Base-by-base conservation (phyloP, 2,797 vertebrate genomes). In the Saxicola maurus region DNA sequence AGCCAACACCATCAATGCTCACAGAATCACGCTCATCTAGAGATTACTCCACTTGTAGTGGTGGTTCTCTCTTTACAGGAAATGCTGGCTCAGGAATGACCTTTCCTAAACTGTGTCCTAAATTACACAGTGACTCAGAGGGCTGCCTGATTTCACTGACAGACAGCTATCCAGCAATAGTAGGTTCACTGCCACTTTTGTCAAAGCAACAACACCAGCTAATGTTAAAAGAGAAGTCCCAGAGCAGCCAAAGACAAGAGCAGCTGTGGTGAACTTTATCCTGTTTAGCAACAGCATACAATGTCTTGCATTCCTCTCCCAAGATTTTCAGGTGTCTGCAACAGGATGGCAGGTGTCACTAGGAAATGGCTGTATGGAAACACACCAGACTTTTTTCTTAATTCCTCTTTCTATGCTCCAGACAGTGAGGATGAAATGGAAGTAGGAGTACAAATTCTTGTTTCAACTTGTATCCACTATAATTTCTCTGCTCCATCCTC, bases 61-160 rank as follows among this genome's bases (percentile, higher is more conserved):
- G 64, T 1, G 8, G 45, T 33, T 89, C 53, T 89, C 87, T 72
- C 51, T 75, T 91, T 87, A 92, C 81, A 89, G 87, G 88, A 94
- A 94, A 59, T 78, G 48, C 62, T 94, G 94, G 46, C 48, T 92
- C 67, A 77, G 87, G 82, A 90, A 79, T 68, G 57, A 88, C 72
- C 59, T 86, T 78, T 71, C 48, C 91, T 77, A 68, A 89, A 87
- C 38, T 8, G 11, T 76, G 46, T 74, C 83, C 87, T 90, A 62
- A 91, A 92, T 87, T 93, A 68, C 51, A 66, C 20, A 23, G 74
- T 93, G 92, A 92, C 66, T 85, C 86, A 91, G 65, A 88, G 31
- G 35, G 28, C n/a, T 84, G 82, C 33, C 67, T 64, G 53, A 53
- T 78, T 89, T 82, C 79, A 76, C 46, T 62, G 45, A 46, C 62